Conservation (phyloP, 2,888 invertebrate genomes). For the Brassicogethes aeneus region DNA sequence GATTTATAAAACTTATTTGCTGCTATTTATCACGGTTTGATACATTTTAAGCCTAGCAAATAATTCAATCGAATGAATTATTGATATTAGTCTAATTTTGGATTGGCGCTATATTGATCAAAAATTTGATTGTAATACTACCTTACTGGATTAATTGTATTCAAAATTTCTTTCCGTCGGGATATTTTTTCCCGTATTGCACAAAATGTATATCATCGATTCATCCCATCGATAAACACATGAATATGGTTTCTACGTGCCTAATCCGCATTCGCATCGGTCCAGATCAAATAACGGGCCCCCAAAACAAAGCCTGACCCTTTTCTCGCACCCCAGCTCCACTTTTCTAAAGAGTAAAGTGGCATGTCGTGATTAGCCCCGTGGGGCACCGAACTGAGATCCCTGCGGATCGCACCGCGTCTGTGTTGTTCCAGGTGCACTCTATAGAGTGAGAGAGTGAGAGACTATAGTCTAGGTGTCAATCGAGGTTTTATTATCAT, state of each 20-base stretch:
- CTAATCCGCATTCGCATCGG: constrained; percentile 11
- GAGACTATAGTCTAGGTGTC: no score
- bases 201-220: background rate
- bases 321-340: constrained; percentile 19
- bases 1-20: no score
- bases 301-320: constrained; percentile 23
- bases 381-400: constrained; percentile 22
- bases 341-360: constrained; percentile 30
- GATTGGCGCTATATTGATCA: no score
- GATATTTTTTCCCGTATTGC: background rate
- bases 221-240: background rate
- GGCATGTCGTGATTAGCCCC: constrained; percentile 35
- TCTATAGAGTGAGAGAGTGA: no score
- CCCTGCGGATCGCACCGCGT: constrained; percentile 4
- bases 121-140: no score
- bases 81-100: no score
- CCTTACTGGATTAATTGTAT: no score
- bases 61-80: no score
- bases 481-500: no score
- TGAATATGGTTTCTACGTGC: constrained; percentile 7
- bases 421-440: background rate
- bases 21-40: no score
- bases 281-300: constrained; percentile 17
- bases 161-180: no score
- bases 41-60: no score